Evolutionary conservation across 1,140 invertebrate species (phyloP).

Genomic region (Atta texana): DNA sequence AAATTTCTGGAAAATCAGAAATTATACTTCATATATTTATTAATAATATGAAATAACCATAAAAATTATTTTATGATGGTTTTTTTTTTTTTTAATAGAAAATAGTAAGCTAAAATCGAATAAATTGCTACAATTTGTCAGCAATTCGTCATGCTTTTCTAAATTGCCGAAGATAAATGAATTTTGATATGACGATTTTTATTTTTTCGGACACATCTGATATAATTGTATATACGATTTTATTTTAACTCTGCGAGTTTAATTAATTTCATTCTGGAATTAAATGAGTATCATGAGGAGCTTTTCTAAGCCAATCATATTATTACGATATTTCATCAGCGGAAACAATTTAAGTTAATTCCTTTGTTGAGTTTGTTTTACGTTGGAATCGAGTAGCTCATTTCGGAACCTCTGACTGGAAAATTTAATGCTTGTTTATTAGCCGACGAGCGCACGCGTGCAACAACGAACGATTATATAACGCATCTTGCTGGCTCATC

Average conservation of each 20-base stretch:
- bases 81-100: neutral
- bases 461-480: conserved; percentile 37
- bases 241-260: neutral
- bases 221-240: conserved; percentile 6
- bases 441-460: neutral
- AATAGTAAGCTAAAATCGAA: neutral
- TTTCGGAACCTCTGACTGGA: conserved; percentile 21
- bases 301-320: conserved; percentile 4
- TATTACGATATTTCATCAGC: neutral
- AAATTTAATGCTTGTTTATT: conserved; percentile 53
- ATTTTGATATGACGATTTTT: neutral
- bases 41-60: no score
- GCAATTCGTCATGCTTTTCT: neutral
- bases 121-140: neutral
- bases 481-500: conserved; percentile 54
- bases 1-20: neutral
- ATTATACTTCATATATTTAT: neutral
- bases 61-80: neutral
- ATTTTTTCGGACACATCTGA: neutral
- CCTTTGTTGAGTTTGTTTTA: conserved; percentile 2
- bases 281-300: neutral
- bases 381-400: conserved; percentile 2
- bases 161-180: neutral
- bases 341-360: conserved; percentile 34
- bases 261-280: neutral